Percentiles rank a stretch among this genome's conserved stretches.
phyloP scores from a whole-genome alignment of 2,113 vertebrate species.

The Psophia crepitans region DNA sequence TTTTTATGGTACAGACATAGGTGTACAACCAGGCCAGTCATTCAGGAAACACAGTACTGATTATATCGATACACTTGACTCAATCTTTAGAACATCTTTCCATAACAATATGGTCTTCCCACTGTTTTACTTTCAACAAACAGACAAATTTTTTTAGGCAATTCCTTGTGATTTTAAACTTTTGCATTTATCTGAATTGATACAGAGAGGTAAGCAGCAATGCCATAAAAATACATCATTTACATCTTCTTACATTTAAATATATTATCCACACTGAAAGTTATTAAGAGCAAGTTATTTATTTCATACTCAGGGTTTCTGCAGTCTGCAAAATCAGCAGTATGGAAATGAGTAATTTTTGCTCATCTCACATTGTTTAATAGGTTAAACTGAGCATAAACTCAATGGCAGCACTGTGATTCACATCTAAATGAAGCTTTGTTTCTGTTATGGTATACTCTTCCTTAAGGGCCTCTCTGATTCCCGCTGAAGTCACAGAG shows the following conservation, averaged over 20 bases:
- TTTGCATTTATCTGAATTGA: constrained; percentile 59
- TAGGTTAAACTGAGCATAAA: constrained; percentile 78
- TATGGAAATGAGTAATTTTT: constrained; percentile 78
- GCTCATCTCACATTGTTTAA: constrained; percentile 68
- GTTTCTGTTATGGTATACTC: neutral
- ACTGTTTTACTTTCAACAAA: constrained; percentile 47
- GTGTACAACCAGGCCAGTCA: neutral
- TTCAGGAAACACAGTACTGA: constrained; percentile 53
- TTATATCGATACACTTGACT: constrained; percentile 46
- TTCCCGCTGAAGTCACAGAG: neutral
- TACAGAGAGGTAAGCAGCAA: constrained; percentile 56
- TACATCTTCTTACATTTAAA: constrained; percentile 70
- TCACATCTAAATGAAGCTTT: constrained; percentile 46
- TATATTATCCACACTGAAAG: constrained; percentile 72
- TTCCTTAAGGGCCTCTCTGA: neutral
- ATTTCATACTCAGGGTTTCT: constrained; percentile 74
- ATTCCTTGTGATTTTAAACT: constrained; percentile 21
- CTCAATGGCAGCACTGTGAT: constrained; percentile 50
- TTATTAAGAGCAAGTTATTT: constrained; percentile 77
- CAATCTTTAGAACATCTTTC: constrained; percentile 56
- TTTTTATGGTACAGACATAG: constrained; percentile 52
- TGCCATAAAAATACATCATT: constrained; percentile 68
- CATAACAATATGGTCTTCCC: constrained; percentile 19
- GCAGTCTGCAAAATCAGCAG: constrained; percentile 74
- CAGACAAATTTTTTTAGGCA: constrained; percentile 30